Conservation (phyloP, 2,888 invertebrate genomes). For the Luffia ferchaultella region DNA sequence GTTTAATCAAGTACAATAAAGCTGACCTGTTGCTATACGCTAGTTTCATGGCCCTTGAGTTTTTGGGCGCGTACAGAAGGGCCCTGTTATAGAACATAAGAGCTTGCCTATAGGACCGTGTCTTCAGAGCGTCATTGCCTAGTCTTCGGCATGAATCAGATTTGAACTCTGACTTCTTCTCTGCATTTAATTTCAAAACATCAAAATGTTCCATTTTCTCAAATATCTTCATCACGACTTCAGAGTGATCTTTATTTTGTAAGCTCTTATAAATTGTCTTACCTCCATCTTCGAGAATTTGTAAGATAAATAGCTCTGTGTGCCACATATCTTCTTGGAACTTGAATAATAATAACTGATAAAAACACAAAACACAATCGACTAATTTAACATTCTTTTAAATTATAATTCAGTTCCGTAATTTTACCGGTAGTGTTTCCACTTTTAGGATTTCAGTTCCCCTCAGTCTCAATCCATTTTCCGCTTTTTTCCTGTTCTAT, state of each 20-base stretch:
- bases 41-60: conserved; percentile 18
- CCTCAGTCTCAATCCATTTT: too few species aligned
- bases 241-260: not conserved
- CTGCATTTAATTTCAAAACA: not conserved
- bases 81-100: conserved; percentile 21
- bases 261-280: not conserved
- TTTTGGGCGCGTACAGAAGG: conserved; percentile 20
- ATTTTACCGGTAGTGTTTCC: too few species aligned
- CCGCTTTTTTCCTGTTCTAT: too few species aligned
- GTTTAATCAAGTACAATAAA: conserved; percentile 13
- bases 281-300: not conserved
- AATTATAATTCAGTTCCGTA: too few species aligned
- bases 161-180: conserved; percentile 13
- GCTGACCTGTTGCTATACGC: conserved; percentile 25
- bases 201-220: not conserved
- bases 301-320: not conserved
- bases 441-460: too few species aligned
- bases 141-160: conserved; percentile 16
- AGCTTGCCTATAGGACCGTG: conserved; percentile 12
- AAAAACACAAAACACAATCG: too few species aligned
- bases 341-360: too few species aligned
- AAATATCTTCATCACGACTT: not conserved
- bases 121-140: conserved; percentile 17
- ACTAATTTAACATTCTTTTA: too few species aligned
- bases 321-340: too few species aligned